These are phyloP conservation scores for Nesometra sesokonis DNA, from an alignment of 35 echinoderm and acorn worm species.

Conservation along the genomic window DNA sequence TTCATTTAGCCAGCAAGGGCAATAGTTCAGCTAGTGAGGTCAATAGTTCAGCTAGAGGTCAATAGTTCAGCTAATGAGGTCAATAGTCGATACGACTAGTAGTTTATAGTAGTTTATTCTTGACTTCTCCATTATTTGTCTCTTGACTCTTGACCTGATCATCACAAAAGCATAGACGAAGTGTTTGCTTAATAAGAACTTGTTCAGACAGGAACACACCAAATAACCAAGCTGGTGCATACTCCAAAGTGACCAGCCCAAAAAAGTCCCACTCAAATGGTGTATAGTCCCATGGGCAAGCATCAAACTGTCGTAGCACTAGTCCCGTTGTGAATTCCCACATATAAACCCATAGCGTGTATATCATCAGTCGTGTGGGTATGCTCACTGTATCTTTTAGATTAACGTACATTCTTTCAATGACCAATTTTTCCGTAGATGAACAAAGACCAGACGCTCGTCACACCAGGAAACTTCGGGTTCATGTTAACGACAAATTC, in stretches of 20 bases:
- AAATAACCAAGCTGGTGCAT: slow-evolving; percentile 82
- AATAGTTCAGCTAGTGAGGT: too few species aligned
- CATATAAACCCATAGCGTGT: slow-evolving; percentile 75
- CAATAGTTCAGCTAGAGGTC: too few species aligned
- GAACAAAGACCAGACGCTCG: slow-evolving; percentile 91
- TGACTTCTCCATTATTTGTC: slow-evolving; percentile 8
- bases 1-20: too few species aligned
- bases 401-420: slow-evolving; percentile 70
- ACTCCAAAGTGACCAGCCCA: slow-evolving; percentile 89
- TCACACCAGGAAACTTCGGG: slow-evolving; percentile 79
- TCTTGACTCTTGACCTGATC: not conserved
- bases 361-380: slow-evolving; percentile 39
- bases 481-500: slow-evolving; percentile 98
- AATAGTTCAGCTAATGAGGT: too few species aligned
- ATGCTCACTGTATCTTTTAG: slow-evolving; percentile 60
- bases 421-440: slow-evolving; percentile 81
- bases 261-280: slow-evolving; percentile 96
- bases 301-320: slow-evolving; percentile 68
- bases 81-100: too few species aligned
- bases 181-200: slow-evolving; percentile 81
- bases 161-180: slow-evolving; percentile 60
- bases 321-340: slow-evolving; percentile 95
- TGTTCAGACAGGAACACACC: slow-evolving; percentile 73
- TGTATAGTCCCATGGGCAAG: slow-evolving; percentile 98
- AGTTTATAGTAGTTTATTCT: not conserved